Evolutionary conservation across 2,888 invertebrate genomes (phyloP), one percentile per base, ranked within the genome.

Genomic region (Pterobdella sp.): DNA sequence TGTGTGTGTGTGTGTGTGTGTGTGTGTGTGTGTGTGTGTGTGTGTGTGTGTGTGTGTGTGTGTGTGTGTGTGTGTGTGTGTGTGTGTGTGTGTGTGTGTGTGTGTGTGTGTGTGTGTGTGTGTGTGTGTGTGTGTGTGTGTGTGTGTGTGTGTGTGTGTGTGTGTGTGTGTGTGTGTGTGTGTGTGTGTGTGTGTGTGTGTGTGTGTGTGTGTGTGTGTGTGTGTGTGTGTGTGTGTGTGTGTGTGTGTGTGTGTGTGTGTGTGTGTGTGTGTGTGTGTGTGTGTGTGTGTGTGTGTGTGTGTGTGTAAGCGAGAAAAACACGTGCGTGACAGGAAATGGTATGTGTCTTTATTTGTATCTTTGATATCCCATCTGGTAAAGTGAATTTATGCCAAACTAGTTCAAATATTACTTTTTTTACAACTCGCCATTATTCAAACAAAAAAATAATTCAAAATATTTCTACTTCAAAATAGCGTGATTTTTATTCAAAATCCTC

Each of bases 1-100:
- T 56, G 4, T 14, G n/a, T 56, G 60, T 56, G 60, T 56, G 60
- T 56, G 60, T 56, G 60, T 56, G 60, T 56, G 60, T 56, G 60
- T 56, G 60, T 56, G 60, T 56, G 60, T 56, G 60, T 56, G 60
- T 56, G 60, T 56, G 60, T 56, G 60, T 56, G 60, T 56, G 60
- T 56, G 60, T 56, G 60, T 56, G 60, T 56, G 60, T 56, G 60
- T 56, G 60, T 56, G 60, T 56, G 60, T 56, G 60, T 56, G 60
- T 56, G 60, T 56, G 60, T 56, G 60, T 56, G 60, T 56, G 60
- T 56, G 60, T 56, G 60, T 22, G 60, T 56, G 60, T 22, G 60
- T 56, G 60, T 22, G 60, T 56, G 60, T 22, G 60, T 56, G 60
- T 56, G 60, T n/a, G 60, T 56, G 60, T 56, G 60, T 56, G 60